Percentiles rank a stretch among this genome's conserved stretches.
Conservation (phyloP, 2,888 invertebrate genomes). For the Diarsia dahlii region DNA sequence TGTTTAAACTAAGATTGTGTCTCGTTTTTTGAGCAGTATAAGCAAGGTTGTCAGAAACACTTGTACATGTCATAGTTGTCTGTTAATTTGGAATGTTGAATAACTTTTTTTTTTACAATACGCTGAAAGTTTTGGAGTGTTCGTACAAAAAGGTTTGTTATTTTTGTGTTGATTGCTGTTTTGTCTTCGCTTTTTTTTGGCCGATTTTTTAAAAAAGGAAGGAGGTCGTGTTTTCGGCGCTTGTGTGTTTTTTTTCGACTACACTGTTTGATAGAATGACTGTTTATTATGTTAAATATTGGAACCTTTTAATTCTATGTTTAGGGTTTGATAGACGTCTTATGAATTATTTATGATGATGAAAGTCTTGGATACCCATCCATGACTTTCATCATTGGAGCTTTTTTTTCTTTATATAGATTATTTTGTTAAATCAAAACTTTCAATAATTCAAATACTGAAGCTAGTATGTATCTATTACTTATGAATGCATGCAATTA, state of each 20-base stretch:
- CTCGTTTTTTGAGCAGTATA: constrained; percentile 38
- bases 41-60: constrained; percentile 77
- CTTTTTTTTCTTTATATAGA: no score
- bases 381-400: no score
- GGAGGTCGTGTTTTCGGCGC: background rate
- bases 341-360: constrained; percentile 32
- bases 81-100: constrained; percentile 86
- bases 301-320: constrained; percentile 38
- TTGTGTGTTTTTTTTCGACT: constrained; percentile 52
- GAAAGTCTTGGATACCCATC: background rate
- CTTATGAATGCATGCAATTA: background rate
- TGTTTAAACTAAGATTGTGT: constrained; percentile 57
- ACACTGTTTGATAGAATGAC: constrained; percentile 65
- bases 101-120: constrained; percentile 79
- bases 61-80: constrained; percentile 89
- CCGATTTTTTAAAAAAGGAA: background rate
- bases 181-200: constrained; percentile 74
- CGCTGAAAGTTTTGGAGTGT: constrained; percentile 80
- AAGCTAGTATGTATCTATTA: background rate
- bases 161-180: constrained; percentile 80
- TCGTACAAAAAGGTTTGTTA: constrained; percentile 73
- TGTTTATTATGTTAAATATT: constrained; percentile 23
- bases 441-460: no score
- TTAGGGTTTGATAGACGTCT: constrained; percentile 28
- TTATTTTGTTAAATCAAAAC: background rate